These are phyloP conservation scores for Mellilla xanthometata DNA, from an alignment of 2,888 invertebrate species.

Conservation along the genomic window DNA sequence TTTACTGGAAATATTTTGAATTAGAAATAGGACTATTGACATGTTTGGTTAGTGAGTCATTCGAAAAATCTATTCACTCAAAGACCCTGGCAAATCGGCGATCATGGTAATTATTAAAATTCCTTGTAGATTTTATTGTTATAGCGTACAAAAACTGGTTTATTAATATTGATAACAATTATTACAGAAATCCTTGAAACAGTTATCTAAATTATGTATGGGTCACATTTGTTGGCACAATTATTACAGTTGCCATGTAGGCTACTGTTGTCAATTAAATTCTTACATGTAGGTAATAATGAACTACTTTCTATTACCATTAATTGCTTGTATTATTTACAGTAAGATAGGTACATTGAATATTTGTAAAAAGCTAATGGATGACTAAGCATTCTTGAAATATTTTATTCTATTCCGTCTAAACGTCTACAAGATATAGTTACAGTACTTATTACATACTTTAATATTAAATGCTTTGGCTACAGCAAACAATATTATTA, in stretches of 20 bases:
- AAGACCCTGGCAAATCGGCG: not conserved
- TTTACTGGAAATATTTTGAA: too few species aligned
- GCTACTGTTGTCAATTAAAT: not conserved
- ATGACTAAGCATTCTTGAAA: too few species aligned
- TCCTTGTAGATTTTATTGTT: not conserved
- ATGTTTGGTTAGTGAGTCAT: constrained; percentile 1
- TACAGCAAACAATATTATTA: too few species aligned
- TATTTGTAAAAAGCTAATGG: too few species aligned
- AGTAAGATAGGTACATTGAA: too few species aligned
- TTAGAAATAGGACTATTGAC: not conserved
- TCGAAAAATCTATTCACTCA: not conserved
- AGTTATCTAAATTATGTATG: constrained; percentile 5
- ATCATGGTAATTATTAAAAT: constrained; percentile 4
- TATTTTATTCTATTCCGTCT: too few species aligned
- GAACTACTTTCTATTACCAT: too few species aligned
- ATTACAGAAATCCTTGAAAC: constrained; percentile 8
- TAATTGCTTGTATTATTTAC: too few species aligned
- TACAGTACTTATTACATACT: too few species aligned
- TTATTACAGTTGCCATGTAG: constrained; percentile 2
- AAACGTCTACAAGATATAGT: too few species aligned
- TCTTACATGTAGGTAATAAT: too few species aligned
- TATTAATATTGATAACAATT: constrained; percentile 6
- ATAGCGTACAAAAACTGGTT: not conserved
- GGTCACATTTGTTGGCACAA: constrained; percentile 4
- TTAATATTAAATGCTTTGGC: too few species aligned